A percentile compares a stretch with the other conserved stretches of the same genome.
Conservation (phyloP, 2,888 invertebrate species). For the Caenorhabditis panamensis region DNA sequence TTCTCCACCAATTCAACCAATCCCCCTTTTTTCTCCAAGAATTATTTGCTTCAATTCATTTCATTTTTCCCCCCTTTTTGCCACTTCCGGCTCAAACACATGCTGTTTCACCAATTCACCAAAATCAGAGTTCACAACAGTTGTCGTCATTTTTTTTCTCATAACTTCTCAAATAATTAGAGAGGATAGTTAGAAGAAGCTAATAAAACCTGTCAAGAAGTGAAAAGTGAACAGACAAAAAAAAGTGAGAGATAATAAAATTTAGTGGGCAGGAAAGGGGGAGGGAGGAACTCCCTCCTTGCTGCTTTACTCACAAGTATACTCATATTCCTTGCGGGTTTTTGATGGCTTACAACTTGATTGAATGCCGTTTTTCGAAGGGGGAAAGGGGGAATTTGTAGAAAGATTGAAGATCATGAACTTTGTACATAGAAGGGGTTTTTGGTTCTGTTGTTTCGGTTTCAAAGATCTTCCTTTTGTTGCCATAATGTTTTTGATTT, state of each 20-base stretch:
- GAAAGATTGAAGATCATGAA: neutral
- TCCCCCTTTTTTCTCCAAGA: conserved; percentile 3
- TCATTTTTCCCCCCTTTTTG: neutral
- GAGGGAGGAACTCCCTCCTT: neutral
- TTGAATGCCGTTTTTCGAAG: too few relatives aligned
- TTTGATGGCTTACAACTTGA: neutral
- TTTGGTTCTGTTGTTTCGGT: too few relatives aligned
- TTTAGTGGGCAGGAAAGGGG: conserved; percentile 21
- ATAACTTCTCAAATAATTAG: neutral
- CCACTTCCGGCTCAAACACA: conserved; percentile 16
- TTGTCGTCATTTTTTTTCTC: too few relatives aligned
- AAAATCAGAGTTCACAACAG: too few relatives aligned
- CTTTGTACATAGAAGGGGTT: too few relatives aligned
- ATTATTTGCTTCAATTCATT: neutral
- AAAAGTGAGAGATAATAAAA: conserved; percentile 57
- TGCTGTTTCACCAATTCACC: too few relatives aligned
- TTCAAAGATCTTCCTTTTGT: too few relatives aligned
- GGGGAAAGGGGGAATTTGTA: too few relatives aligned
- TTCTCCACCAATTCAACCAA: neutral
- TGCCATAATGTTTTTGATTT: too few relatives aligned
- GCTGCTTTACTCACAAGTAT: neutral
- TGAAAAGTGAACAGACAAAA: conserved; percentile 25
- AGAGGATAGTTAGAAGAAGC: conserved; percentile 1
- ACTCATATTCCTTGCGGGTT: conserved; percentile 5
- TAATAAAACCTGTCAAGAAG: conserved; percentile 1